Evolutionary conservation across 1,140 invertebrate species (phyloP), one percentile per base, ranked within the genome.

Genomic region (Trachymyrmex septentrionalis): DNA sequence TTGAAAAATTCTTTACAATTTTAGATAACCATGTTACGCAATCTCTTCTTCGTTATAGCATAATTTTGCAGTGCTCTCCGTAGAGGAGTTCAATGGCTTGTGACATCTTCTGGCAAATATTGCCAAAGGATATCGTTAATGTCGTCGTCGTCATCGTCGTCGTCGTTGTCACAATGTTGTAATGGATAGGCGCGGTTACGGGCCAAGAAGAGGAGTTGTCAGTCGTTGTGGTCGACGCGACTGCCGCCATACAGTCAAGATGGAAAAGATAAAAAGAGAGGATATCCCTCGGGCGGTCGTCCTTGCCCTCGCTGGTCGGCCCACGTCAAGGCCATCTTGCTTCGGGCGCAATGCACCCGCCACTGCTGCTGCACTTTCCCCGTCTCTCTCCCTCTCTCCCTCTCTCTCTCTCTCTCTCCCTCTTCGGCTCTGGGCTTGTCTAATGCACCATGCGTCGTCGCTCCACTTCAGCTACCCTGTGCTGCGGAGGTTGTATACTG

Each of bases 221-320:
- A 67, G 75, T 85, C 78, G 86, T 77, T 55, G 86, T 87, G 71
- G 88, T 90, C 64, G 89, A 90, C 71, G 85, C 77, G 77, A 81
- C 30, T 87, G 85, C 85, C 84, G 85, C 63, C 67, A 75, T 38
- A 64, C 67, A 63, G 88, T 57, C 76, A 53, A 86, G 87, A 38
- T 75, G 80, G 57, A 86, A 34, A 78, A 76, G 85, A 90, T 88
- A 90, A 90, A 90, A 90, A 90, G 84, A 91, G 67, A 92, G 91
- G 90, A 94, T 94, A 93, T 94, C 87, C 91, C 91, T 92, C 84
- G 87, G 93, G 93, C 94, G 91, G 93, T 95, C 95, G 95, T 93
- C 95, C 95, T 95, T 95, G 95, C 94, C 94, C 94, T 95, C 95
- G 91, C 93, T 88, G 92, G 64, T 88, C 90, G 93, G 93, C 90